These are phyloP conservation scores for Triops longicaudatus DNA, from an alignment of 1,140 invertebrate genomes.

Conservation along the genomic window DNA sequence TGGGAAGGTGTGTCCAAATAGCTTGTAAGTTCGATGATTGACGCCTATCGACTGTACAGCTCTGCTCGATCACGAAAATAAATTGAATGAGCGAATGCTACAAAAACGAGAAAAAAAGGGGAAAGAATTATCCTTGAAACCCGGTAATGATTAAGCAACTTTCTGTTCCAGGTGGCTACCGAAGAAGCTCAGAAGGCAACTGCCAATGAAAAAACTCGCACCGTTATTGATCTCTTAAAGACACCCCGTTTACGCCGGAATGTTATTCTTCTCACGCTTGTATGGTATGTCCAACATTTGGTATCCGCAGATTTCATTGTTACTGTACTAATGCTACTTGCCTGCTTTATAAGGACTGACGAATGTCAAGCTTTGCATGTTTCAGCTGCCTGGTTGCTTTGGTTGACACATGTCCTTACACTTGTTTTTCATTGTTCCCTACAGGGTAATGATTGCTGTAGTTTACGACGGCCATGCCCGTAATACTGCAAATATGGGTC, in stretches of 20 bases:
- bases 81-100: not conserved
- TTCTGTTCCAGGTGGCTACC: constrained; percentile 17
- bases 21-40: too few species aligned
- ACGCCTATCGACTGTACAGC: too few species aligned
- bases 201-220: constrained; percentile 24
- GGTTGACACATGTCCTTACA: too few species aligned
- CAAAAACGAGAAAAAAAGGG: not conserved
- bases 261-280: constrained; percentile 48
- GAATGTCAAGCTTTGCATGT: too few species aligned
- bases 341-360: too few species aligned
- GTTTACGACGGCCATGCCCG: constrained; percentile 55
- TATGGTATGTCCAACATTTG: constrained; percentile 43
- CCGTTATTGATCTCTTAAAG: constrained; percentile 44
- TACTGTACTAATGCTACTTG: not conserved
- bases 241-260: constrained; percentile 48
- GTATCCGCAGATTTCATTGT: constrained; percentile 17
- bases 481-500: constrained; percentile 50
- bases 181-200: constrained; percentile 27
- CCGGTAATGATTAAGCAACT: not conserved
- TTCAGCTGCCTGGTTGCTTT: too few species aligned
- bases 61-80: not conserved
- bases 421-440: constrained; percentile 24
- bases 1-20: too few species aligned
- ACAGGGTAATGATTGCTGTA: constrained; percentile 50
- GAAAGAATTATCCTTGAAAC: constrained; percentile 2